phyloP scores from a whole-genome alignment of 2,113 vertebrate genomes.

The Bambusicola thoracicus region DNA sequence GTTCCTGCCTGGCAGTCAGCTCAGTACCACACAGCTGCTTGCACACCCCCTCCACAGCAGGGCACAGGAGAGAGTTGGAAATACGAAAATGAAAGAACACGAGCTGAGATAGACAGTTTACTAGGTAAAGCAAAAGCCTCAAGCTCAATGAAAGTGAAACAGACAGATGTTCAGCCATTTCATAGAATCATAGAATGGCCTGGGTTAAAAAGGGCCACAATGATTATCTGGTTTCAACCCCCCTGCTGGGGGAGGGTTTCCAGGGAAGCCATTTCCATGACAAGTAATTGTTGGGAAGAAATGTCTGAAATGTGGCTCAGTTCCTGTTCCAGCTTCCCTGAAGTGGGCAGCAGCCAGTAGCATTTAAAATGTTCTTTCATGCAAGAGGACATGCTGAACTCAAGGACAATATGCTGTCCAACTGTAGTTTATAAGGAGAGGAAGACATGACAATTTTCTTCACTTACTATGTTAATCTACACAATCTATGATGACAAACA shows the following conservation, averaged over 20 bases:
- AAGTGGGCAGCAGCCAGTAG: neutral
- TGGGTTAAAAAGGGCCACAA: too few relatives aligned
- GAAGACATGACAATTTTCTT: neutral
- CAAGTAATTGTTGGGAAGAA: neutral
- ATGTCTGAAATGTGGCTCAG: neutral
- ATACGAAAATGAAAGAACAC: neutral
- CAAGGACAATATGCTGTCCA: neutral
- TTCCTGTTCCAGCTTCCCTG: neutral
- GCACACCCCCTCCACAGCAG: too few relatives aligned
- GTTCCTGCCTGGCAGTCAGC: neutral
- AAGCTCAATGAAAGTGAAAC: neutral
- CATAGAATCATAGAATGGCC: too few relatives aligned
- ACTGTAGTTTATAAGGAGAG: neutral
- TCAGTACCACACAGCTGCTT: neutral
- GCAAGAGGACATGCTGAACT: neutral
- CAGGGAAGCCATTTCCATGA: neutral
- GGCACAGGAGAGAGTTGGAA: neutral
- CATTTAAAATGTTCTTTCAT: neutral
- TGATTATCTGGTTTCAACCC: too few relatives aligned
- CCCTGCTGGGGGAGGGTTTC: too few relatives aligned
- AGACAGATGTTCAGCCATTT: neutral
- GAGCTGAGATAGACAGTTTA: too few relatives aligned
- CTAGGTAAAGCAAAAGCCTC: neutral
- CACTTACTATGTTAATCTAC: neutral
- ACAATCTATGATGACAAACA: neutral